These are phyloP conservation scores for Pelochelys cantorii DNA, from an alignment of 2,797 vertebrate genomes.

Conservation along the genomic window DNA sequence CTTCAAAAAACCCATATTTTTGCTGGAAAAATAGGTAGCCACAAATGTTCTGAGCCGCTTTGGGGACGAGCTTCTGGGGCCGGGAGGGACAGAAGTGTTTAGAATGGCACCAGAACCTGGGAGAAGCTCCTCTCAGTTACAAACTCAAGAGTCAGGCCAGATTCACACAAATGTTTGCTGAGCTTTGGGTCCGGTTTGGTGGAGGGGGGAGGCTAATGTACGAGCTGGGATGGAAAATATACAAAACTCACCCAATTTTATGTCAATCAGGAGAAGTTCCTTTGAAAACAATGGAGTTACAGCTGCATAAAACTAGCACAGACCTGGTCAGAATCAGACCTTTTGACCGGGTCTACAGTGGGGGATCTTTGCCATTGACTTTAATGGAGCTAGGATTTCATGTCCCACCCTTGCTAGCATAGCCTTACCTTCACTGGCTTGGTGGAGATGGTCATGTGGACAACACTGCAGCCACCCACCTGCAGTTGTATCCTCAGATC, in stretches of 20 bases:
- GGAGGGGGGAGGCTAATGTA: neutral
- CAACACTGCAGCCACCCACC: neutral
- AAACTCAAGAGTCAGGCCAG: neutral
- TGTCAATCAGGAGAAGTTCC: fast-evolving
- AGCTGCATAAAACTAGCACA: fast-evolving
- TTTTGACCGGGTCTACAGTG: neutral
- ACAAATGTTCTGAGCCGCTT: neutral
- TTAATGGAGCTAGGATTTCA: neutral
- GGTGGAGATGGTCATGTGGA: neutral
- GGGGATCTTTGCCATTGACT: neutral
- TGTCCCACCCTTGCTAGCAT: neutral
- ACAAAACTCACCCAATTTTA: fast-evolving
- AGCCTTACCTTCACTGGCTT: neutral
- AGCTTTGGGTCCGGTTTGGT: neutral
- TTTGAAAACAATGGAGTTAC: neutral
- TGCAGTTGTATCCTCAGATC: neutral
- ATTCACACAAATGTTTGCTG: neutral
- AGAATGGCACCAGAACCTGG: neutral
- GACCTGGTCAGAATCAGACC: fast-evolving
- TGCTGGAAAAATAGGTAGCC: neutral
- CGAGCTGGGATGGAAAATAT: fast-evolving
- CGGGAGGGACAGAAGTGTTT: neutral
- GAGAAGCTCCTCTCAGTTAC: neutral
- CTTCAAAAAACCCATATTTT: fast-evolving
- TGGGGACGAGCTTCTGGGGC: neutral